Percentiles rank a stretch among this genome's conserved stretches.
Conservation (phyloP, 2,113 vertebrate genomes). For the Mobula birostris region DNA sequence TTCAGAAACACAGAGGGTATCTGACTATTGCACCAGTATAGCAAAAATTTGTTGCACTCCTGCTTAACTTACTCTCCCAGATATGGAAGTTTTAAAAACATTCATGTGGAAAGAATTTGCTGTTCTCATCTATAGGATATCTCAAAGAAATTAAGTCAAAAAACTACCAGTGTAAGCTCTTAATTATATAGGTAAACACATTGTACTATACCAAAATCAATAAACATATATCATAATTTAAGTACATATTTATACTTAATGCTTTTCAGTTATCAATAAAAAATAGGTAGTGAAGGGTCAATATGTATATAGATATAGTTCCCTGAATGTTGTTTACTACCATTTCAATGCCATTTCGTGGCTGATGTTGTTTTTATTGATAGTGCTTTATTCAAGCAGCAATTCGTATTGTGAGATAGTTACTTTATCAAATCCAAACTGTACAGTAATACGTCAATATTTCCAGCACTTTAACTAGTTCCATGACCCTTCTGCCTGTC, state of each 20-base stretch:
- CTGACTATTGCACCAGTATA: not conserved
- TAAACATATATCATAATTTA: not conserved
- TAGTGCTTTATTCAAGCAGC: constrained; percentile 15
- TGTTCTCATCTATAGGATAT: not conserved
- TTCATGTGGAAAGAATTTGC: not conserved
- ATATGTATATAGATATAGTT: not conserved
- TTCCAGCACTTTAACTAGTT: constrained; percentile 9
- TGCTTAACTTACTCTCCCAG: not conserved
- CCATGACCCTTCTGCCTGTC: not conserved
- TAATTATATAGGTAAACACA: not conserved
- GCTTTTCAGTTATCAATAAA: not conserved
- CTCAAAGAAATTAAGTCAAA: not conserved
- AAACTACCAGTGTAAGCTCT: not conserved
- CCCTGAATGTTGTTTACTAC: not conserved
- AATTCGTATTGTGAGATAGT: constrained; percentile 25
- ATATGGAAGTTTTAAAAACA: not conserved
- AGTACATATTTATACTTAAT: not conserved
- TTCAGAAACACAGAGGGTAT: not conserved
- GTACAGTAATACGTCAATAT: not conserved
- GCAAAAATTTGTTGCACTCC: not conserved
- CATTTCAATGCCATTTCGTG: not conserved
- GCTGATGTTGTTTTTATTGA: not conserved
- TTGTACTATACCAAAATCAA: not conserved
- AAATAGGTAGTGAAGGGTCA: not conserved
- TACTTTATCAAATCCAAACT: constrained; percentile 23